Evolutionary conservation across 2,113 vertebrate species (phyloP), one percentile per base, ranked within the genome.

Genomic region (Corythornis vintsioides): DNA sequence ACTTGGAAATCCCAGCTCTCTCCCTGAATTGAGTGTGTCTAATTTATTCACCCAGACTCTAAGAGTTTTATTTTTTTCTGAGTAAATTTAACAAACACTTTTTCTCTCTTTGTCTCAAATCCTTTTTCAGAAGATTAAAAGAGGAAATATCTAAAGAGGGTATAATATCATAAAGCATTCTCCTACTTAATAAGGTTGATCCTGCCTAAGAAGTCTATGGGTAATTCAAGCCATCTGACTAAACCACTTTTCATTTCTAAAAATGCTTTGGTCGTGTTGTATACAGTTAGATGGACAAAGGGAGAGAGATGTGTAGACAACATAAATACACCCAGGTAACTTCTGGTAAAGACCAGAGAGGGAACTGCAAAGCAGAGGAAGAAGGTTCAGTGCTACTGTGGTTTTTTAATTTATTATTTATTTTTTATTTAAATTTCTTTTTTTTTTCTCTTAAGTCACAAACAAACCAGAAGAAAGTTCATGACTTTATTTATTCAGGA

Each of bases 61-160:
- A 43, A 82, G 61, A 56, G 7, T 74, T 83, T 17, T 57, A 33
- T 64, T 85, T 87, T 75, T 85, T 87, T 75, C 63, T 48, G 69
- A 88, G 40, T 45, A 77, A 91, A 70, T 83, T 85, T 84, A 81
- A 83, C 33, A 64, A 83, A 77, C 61, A 12, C 20, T 82, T 83
- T 92, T 26, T 86, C 33, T 73, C 28, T 74, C 24, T 90, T 60
- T 88, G 74, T 95, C 24, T 82, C 47, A 92, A 92, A 93, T 79
- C 28, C 11, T 22, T 78, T 93, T 90, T 82, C 81, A 86, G 61
- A 88, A 83, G 72, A 93, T 95, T 96, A 52, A 52, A 92, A 87
- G 21, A 83, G 42, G n/a, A 47, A 81, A 61, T 92, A 88, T 75
- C 47, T 83, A 67, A 89, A 83, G 72, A 86, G 69, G 55, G 61